Base-by-base conservation (phyloP, 1,140 invertebrate species). In the Popillia japonica region DNA sequence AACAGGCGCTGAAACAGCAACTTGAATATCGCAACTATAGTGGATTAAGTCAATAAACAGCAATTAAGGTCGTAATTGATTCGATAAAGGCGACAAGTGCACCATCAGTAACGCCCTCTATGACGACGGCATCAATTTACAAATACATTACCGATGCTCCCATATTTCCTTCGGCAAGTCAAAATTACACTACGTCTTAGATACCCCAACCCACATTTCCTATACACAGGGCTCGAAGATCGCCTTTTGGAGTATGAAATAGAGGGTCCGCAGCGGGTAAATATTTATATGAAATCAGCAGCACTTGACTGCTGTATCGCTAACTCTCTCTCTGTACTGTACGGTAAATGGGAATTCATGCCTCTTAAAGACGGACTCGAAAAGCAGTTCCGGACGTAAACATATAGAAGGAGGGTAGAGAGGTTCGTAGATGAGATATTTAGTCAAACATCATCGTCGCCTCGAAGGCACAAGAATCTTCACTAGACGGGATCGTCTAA, bases 211-310 rank as follows among this genome's bases (percentile, higher is more conserved):
- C 17, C 61, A 22, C 20, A 10, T 34, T 34, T 68, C 61, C 61
- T 68, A 23, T 20, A 22, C 8, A 17, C 3, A 14, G 17, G 61
- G 8, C 27, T 68, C 61, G 22, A 10, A 68, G 61, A 68, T 68
- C 48, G 11, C 17, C 48, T 14, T 22, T 68, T 20, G 20, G 23
- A 23, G 61, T 17, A 17, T 10, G 17, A 7, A 11, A 17, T 17
- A n/a, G 61, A 68, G 7, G 61, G 9, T 34, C 61, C 61, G 61
- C 27, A 68, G 2, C 20, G 22, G 27, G 61, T 68, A 68, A 68
- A 68, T 68, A 68, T 68, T 68, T 68, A 68, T 22, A 34, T 20
- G 61, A 68, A 68, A 68, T 68, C 61, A 34, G 61, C 61, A 68
- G 61, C 61, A 68, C 61, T 68, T 68, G 61, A 68, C 61, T 68